A percentile compares a stretch with the other conserved stretches of the same genome.
phyloP scores from a whole-genome alignment of 1,140 invertebrate genomes.

The Apolygus lucorum region DNA sequence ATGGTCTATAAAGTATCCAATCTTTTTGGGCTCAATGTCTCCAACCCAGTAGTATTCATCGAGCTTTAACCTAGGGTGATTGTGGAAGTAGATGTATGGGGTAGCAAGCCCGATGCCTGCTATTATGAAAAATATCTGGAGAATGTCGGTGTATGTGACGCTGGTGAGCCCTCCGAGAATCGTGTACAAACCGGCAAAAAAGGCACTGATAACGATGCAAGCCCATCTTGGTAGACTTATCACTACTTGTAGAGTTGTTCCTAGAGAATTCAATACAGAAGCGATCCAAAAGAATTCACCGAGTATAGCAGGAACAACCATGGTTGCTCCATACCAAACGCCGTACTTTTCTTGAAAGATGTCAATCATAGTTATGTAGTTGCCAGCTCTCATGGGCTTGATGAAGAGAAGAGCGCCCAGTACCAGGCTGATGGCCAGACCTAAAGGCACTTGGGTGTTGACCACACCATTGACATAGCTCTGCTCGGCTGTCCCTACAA shows the following conservation, averaged over 20 bases:
- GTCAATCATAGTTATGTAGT: constrained; percentile 80
- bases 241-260: constrained; percentile 59
- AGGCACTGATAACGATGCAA: constrained; percentile 56
- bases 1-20: constrained; percentile 58
- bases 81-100: neutral
- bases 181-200: constrained; percentile 63
- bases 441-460: constrained; percentile 73
- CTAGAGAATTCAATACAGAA: constrained; percentile 68
- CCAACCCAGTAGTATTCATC: constrained; percentile 53
- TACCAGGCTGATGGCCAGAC: constrained; percentile 67
- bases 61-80: constrained; percentile 38
- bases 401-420: constrained; percentile 71
- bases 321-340: constrained; percentile 61
- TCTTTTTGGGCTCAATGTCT: constrained; percentile 45
- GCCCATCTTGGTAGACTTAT: constrained; percentile 50
- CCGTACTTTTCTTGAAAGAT: constrained; percentile 72
- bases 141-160: constrained; percentile 70
- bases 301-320: constrained; percentile 68
- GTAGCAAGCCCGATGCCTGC: constrained; percentile 49
- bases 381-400: constrained; percentile 65
- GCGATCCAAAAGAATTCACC: constrained; percentile 72
- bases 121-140: constrained; percentile 70
- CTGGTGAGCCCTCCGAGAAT: constrained; percentile 70
- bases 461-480: constrained; percentile 59
- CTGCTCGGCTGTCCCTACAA: constrained; percentile 71